Evolutionary conservation across 2,797 vertebrate genomes (phyloP).

Genomic region (Enteromius treurensis): DNA sequence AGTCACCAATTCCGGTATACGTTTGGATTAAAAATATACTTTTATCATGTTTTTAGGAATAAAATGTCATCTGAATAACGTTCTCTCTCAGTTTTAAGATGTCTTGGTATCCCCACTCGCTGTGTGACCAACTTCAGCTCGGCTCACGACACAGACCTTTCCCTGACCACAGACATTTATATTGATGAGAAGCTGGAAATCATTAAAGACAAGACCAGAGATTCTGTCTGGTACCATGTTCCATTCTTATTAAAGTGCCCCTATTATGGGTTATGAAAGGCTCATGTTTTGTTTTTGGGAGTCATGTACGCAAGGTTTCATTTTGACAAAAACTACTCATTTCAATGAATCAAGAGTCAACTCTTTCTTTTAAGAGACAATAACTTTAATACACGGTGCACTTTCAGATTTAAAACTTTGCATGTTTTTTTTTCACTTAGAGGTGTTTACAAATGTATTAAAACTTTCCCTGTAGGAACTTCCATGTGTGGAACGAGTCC

Average conservation of each 20-base stretch:
- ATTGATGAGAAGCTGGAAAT: constrained; percentile 88
- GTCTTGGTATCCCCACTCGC: constrained; percentile 87
- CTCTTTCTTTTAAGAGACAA: too few relatives aligned
- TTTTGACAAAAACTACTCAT: too few relatives aligned
- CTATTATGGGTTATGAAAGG: too few relatives aligned
- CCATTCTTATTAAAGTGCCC: not conserved
- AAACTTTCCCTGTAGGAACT: constrained; percentile 82
- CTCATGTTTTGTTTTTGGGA: too few relatives aligned
- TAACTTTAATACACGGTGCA: too few relatives aligned
- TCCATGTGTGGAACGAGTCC: constrained; percentile 95
- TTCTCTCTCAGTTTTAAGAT: constrained; percentile 82
- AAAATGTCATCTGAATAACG: not conserved
- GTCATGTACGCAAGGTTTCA: too few relatives aligned
- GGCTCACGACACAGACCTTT: constrained; percentile 90
- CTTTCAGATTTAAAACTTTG: too few relatives aligned
- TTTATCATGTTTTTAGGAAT: not conserved
- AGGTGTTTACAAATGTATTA: too few relatives aligned
- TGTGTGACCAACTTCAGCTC: constrained; percentile 94
- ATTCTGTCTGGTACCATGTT: constrained; percentile 86
- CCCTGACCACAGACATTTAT: constrained; percentile 90
- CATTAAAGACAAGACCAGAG: constrained; percentile 82
- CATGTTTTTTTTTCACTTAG: too few relatives aligned
- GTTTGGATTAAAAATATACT: not conserved
- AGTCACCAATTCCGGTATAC: constrained; percentile 78
- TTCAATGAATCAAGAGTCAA: too few relatives aligned